Evolutionary conservation across 2,888 invertebrate species (phyloP).

Genomic region (Hydrotaea cyrtoneurina): DNA sequence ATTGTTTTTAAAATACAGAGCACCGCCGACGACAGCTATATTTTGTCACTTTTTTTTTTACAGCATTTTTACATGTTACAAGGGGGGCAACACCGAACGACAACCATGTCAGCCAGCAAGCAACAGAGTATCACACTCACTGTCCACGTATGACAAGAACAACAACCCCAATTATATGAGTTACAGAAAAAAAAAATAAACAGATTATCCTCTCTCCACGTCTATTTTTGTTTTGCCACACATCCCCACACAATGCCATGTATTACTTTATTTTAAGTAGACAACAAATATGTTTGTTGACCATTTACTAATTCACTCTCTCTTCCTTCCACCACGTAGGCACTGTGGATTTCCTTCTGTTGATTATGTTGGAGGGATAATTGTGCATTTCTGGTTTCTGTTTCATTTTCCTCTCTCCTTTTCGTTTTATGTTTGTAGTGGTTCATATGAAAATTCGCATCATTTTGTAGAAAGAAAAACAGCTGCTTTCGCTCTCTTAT

Average conservation of each 20-base stretch:
- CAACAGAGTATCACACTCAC: not conserved
- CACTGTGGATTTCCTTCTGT: no score
- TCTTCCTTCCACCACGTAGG: no score
- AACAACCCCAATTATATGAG: slow-evolving; percentile 39
- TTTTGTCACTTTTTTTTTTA: slow-evolving; percentile 30
- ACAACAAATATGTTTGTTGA: no score
- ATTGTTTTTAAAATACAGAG: slow-evolving; percentile 40
- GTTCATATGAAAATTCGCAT: no score
- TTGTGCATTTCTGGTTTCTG: no score
- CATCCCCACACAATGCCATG: not conserved
- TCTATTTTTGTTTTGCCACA: slow-evolving; percentile 29
- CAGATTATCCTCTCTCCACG: not conserved
- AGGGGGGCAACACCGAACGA: not conserved
- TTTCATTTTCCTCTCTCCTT: no score
- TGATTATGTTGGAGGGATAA: no score
- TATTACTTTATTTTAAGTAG: no score
- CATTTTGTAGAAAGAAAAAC: slow-evolving; percentile 9
- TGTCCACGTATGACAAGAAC: slow-evolving; percentile 21
- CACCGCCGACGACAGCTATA: not conserved
- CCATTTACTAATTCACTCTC: no score
- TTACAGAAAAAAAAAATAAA: not conserved
- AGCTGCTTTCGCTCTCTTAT: slow-evolving; percentile 49
- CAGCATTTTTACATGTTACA: not conserved
- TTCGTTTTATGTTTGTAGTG: no score
- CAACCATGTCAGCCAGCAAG: not conserved